Conservation (phyloP, 2,888 invertebrate genomes). For the Cosmopolites sordidus region DNA sequence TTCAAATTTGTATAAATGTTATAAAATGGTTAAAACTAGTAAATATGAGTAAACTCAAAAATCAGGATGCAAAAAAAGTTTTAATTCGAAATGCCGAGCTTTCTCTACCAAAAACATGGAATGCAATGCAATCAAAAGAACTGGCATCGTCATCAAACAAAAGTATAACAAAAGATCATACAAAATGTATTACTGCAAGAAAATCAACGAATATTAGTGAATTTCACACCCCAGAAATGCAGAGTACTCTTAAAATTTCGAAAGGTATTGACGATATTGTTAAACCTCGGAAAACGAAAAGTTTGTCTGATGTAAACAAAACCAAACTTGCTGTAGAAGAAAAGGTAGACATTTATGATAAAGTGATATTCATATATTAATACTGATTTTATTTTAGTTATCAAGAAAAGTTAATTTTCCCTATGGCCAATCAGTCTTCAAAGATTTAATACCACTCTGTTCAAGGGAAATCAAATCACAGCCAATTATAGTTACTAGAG, state of each 20-base stretch:
- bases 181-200: background rate
- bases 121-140: background rate
- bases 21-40: no score
- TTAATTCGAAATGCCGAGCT: constrained; percentile 31
- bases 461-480: constrained; percentile 23
- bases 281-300: constrained; percentile 31
- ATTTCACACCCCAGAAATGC: constrained; percentile 32
- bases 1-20: no score
- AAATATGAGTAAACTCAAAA: constrained; percentile 12
- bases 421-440: constrained; percentile 34
- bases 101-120: constrained; percentile 26
- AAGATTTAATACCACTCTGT: constrained; percentile 36
- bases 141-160: constrained; percentile 1
- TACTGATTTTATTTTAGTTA: constrained; percentile 34
- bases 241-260: constrained; percentile 32
- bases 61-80: constrained; percentile 22
- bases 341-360: constrained; percentile 30
- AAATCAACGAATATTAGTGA: constrained; percentile 3
- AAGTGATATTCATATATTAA: no score
- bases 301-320: constrained; percentile 29
- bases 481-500: constrained; percentile 24
- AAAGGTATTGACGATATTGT: constrained; percentile 34
- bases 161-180: background rate
- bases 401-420: constrained; percentile 37
- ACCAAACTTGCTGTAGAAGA: constrained; percentile 33